Base-by-base conservation (phyloP, 2,113 vertebrate species). In the Desmodus rotundus region DNA sequence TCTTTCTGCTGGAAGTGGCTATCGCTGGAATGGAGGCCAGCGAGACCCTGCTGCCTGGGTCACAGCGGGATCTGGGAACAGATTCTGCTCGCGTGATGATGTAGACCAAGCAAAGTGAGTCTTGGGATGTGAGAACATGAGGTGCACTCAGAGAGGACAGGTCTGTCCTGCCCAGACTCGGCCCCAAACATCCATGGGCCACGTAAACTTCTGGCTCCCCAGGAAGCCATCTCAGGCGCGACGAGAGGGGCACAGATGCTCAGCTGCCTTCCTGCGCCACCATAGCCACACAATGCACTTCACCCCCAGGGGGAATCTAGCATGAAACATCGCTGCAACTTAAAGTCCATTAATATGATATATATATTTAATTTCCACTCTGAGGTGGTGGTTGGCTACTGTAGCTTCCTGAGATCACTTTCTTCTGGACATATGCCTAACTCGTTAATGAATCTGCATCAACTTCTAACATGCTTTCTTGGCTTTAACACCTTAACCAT, bases 401-500 rank as follows among this genome's bases (percentile, higher is more conserved):
- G 7, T 13, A 4, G 15, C 22, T 52, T 77, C 33, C 56, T 14
- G 5, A 41, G 6, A 31, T 38, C 24, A 58, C 2, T 13, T 28
- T 74, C 8, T 5, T 84, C 63, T 31, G 8, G 28, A 2, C 7
- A 4, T 50, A 43, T 38, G 33, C 14, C 26, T 80, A 43, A 13
- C 10, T 63, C 54, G 33, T 50, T 47, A n/a, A 5, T 52, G 2
- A 36, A 89, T 77, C 47, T 26, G 2, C 9, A 28, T 61, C 24
- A 31, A 31, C 43, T 80, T 90, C 74, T 45, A 87, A 94, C 88
- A 67, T 28, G 36, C 28, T n/a, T 45, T 73, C 36, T 91, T 52
- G 41, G 24, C 16, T 54, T 87, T 52, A 74, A 11, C 9, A 58
- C 33, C 20, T 54, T 86, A 67, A 67, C 15, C 7, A 3, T 47